Conservation (phyloP, 2,113 vertebrate genomes). For the Chunga burmeisteri region DNA sequence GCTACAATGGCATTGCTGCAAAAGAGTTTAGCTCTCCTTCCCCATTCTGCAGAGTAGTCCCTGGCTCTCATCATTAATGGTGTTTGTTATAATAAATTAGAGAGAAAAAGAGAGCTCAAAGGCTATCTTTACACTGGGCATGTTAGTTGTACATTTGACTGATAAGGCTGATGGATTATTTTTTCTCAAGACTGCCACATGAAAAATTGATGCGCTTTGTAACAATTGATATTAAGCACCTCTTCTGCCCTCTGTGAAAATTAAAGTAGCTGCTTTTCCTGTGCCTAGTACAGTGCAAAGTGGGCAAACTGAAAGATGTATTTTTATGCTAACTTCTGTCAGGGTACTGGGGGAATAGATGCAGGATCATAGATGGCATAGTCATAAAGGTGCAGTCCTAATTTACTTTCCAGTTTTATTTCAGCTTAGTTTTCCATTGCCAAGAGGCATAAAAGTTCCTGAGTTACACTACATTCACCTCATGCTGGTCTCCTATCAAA, state of each 20-base stretch:
- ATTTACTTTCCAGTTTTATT: slow-evolving; percentile 72
- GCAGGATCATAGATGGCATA: slow-evolving; percentile 26
- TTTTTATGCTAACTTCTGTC: slow-evolving; percentile 17
- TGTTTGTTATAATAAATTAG: slow-evolving; percentile 30
- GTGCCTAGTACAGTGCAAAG: background rate
- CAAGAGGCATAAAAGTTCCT: slow-evolving; percentile 68
- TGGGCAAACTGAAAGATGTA: slow-evolving; percentile 20
- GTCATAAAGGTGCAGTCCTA: slow-evolving; percentile 58
- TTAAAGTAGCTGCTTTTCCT: slow-evolving; percentile 1
- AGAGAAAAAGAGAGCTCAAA: background rate
- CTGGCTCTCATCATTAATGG: background rate
- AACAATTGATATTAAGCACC: background rate
- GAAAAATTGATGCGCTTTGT: slow-evolving; percentile 22
- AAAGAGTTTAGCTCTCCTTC: background rate
- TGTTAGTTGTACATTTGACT: slow-evolving; percentile 20
- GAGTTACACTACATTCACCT: slow-evolving; percentile 70
- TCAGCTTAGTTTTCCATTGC: slow-evolving; percentile 63
- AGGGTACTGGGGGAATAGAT: slow-evolving; percentile 6
- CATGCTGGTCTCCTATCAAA: slow-evolving; percentile 80
- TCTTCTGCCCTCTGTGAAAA: slow-evolving; percentile 29
- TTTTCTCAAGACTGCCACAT: background rate
- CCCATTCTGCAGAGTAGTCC: background rate
- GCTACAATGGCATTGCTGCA: background rate
- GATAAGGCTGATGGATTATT: slow-evolving; percentile 45
- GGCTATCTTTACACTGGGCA: background rate